Percentiles rank a stretch among this genome's conserved stretches.
Evolutionary conservation across 2,888 invertebrate genomes (phyloP).

Genomic region (Chymomyza procnemis): DNA sequence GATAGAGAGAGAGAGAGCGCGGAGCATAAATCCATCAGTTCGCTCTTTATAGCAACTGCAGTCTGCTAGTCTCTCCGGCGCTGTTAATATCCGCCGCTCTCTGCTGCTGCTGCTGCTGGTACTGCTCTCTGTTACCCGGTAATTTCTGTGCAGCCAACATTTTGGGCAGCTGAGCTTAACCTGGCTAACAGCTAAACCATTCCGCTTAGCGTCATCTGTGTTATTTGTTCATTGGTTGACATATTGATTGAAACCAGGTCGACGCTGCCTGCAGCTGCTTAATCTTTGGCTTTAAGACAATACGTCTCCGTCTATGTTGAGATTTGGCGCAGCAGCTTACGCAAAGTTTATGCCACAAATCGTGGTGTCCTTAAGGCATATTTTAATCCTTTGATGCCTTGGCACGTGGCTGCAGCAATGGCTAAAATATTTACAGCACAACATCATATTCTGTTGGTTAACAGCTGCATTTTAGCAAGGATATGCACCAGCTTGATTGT

Average conservation of each 20-base stretch:
- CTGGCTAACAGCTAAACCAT: background rate
- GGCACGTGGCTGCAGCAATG: background rate
- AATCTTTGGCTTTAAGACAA: background rate
- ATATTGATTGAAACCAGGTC: slow-evolving; percentile 52
- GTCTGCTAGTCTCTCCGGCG: background rate
- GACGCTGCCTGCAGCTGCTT: slow-evolving; percentile 22
- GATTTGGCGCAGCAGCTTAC: background rate
- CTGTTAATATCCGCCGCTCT: background rate
- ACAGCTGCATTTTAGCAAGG: background rate
- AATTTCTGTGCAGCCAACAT: slow-evolving; percentile 39
- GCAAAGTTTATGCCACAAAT: background rate
- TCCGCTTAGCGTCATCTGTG: slow-evolving; percentile 31
- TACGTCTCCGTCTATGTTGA: background rate
- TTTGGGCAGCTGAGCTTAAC: slow-evolving; percentile 11
- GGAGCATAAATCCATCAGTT: slow-evolving; percentile 18
- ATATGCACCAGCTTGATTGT: background rate
- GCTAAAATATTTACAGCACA: background rate
- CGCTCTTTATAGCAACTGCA: background rate
- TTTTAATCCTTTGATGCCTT: background rate
- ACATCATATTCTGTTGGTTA: background rate
- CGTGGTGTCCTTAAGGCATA: background rate
- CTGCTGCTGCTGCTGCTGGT: background rate
- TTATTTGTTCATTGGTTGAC: slow-evolving; percentile 42
- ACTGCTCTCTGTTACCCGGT: slow-evolving; percentile 47
- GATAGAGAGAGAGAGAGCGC: background rate